Evolutionary conservation across 1,140 invertebrate species (phyloP), one percentile per base, ranked within the genome.

Genomic region (Uloborus diversus): DNA sequence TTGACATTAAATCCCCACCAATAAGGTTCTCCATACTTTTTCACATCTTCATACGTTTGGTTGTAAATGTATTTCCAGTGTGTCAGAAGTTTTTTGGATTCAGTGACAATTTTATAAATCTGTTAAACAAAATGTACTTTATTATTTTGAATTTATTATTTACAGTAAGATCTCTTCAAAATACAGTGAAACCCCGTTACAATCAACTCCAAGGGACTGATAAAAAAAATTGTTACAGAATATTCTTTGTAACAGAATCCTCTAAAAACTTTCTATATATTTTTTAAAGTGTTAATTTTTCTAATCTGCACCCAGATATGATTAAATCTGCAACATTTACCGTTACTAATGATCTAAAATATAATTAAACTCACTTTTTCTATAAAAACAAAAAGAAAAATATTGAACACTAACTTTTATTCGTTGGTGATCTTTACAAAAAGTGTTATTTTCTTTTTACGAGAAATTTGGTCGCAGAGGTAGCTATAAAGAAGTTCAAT

Each of bases 1-100:
- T 49, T 33, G 13, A 51, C 42, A 13, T 78, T 62, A 25, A 78
- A 78, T n/a, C 59, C 17, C 73, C 73, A 78, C 73, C 73, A 78
- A 57, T 65, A 66, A 30, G 30, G 11, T 2, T 4, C 14, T 1
- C 73, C 73, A 23, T 56, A 78, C 3, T 35, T 65, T 4, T 78
- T 78, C 1, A 78, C 47, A n/a, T 51, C 37, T 20, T 78, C 61
- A 32, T 62, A 28, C 30, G 65, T 49, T 42, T 33, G 25, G 2
- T 56, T n/a, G n/a, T 78, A 78, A 4, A 65, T 23, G 14, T 78
- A n/a, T 14, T 65, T 78, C 73, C 73, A 78, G 25, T 37, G 57
- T n/a, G n/a, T 25, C 30, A 78, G 42, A 23, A 78, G 35, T 28
- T 78, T 37, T 14, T 56, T 28, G 11, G 73, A 78, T 14, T 78